Evolutionary conservation across 2,888 invertebrate genomes (phyloP).

Genomic region (Pinctada fucata): DNA sequence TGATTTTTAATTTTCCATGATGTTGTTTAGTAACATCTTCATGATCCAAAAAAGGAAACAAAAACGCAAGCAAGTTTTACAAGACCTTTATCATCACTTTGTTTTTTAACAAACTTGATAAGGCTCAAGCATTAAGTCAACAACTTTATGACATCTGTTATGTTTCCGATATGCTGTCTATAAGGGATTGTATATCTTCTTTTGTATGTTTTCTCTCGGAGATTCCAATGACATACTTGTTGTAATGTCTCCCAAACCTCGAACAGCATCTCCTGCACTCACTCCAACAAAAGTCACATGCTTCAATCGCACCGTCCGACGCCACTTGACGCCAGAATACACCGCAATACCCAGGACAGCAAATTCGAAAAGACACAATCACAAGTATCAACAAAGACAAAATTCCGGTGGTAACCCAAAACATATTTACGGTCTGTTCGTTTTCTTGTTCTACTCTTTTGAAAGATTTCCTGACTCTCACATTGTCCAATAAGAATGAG

Average conservation of each 20-base stretch:
- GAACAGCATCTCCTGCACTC: conserved; percentile 42
- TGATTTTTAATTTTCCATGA: too few relatives aligned
- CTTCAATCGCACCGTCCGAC: conserved; percentile 41
- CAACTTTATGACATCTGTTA: too few relatives aligned
- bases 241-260: conserved; percentile 38
- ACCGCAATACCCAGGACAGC: conserved; percentile 41
- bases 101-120: too few relatives aligned
- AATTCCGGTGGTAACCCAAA: conserved; percentile 20
- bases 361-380: conserved; percentile 20
- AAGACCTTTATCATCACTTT: too few relatives aligned
- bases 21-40: too few relatives aligned
- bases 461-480: conserved; percentile 8
- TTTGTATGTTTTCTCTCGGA: neutral
- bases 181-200: neutral
- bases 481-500: conserved; percentile 50
- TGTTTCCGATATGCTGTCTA: too few relatives aligned
- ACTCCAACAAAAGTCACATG: conserved; percentile 37
- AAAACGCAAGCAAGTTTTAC: too few relatives aligned
- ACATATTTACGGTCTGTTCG: neutral
- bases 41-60: too few relatives aligned
- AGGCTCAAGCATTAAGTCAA: too few relatives aligned
- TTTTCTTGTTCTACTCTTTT: neutral
- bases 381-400: conserved; percentile 20
- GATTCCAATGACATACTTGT: conserved; percentile 45
- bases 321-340: conserved; percentile 38